Conservation (phyloP, 2,888 invertebrate genomes). For the Conus canariensis region DNA sequence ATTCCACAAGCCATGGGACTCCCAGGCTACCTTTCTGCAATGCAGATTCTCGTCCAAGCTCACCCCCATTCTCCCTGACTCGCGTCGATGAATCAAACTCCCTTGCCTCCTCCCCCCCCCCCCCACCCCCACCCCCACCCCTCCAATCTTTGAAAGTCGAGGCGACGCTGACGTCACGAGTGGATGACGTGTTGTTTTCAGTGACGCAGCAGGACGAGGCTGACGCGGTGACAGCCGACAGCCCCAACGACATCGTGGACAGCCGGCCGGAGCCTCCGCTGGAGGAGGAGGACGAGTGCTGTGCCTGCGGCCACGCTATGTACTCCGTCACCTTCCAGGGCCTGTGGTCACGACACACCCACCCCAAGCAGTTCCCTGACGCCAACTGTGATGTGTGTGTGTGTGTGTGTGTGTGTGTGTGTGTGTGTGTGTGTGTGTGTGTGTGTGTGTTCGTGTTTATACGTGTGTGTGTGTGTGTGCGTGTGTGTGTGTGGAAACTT, state of each 20-base stretch:
- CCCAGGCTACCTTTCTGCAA: too few relatives aligned
- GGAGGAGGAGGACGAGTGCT: conserved; percentile 89
- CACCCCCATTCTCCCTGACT: too few relatives aligned
- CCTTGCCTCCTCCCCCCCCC: too few relatives aligned
- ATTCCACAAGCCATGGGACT: too few relatives aligned
- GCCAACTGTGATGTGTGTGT: conserved; percentile 66
- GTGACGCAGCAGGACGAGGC: conserved; percentile 48
- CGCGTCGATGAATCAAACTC: too few relatives aligned
- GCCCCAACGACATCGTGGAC: background rate
- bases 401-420: background rate
- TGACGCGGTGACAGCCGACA: conserved; percentile 46
- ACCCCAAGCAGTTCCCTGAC: conserved; percentile 95
- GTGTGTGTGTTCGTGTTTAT: too few relatives aligned
- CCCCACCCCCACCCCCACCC: too few relatives aligned
- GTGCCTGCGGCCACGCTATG: conserved; percentile 98
- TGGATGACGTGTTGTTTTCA: conserved; percentile 4
- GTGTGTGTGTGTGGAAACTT: too few relatives aligned
- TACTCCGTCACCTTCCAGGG: conserved; percentile 96
- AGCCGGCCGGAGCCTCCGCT: background rate
- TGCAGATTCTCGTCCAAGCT: too few relatives aligned
- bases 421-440: background rate
- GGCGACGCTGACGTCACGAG: too few relatives aligned
- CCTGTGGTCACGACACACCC: conserved; percentile 95
- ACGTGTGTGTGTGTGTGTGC: too few relatives aligned
- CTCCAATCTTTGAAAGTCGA: too few relatives aligned